Conservation (phyloP, 2,797 vertebrate genomes). For the Hydrocynus forskahlii region DNA sequence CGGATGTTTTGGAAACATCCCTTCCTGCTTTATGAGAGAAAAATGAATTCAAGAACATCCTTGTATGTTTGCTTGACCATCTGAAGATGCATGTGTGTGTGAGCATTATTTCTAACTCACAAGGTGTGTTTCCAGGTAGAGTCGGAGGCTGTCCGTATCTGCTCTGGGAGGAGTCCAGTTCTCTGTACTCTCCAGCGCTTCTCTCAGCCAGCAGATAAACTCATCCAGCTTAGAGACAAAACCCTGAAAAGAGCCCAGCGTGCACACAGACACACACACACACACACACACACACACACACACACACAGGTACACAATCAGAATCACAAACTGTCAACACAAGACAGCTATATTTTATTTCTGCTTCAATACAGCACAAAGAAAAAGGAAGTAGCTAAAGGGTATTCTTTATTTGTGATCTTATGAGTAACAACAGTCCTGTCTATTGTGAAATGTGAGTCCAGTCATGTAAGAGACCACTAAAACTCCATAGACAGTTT, state of each 20-base stretch:
- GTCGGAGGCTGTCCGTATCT: conserved; percentile 87
- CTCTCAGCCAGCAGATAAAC: conserved; percentile 94
- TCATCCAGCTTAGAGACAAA: conserved; percentile 94
- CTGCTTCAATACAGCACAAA: neutral
- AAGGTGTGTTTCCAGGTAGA: conserved; percentile 97
- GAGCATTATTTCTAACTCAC: conserved; percentile 75
- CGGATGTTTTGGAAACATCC: too few species aligned
- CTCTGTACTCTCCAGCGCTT: conserved; percentile 92
- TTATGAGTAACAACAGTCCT: neutral
- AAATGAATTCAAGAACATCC: neutral
- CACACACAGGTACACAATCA: conserved; percentile 12
- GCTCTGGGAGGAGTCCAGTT: conserved; percentile 95
- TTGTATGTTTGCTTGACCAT: neutral
- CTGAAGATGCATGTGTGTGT: conserved; percentile 9
- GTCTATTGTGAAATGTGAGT: neutral
- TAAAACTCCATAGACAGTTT: neutral
- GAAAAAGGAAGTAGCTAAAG: neutral
- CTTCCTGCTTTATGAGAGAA: neutral
- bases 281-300: conserved; percentile 14
- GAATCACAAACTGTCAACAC: neutral
- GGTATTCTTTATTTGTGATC: neutral
- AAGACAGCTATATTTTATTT: conserved; percentile 2
- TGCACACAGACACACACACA: conserved; percentile 33
- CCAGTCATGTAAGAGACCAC: neutral
- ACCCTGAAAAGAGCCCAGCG: conserved; percentile 72